phyloP scores from a whole-genome alignment of 1,140 invertebrate species.

The Nasonia giraulti region DNA sequence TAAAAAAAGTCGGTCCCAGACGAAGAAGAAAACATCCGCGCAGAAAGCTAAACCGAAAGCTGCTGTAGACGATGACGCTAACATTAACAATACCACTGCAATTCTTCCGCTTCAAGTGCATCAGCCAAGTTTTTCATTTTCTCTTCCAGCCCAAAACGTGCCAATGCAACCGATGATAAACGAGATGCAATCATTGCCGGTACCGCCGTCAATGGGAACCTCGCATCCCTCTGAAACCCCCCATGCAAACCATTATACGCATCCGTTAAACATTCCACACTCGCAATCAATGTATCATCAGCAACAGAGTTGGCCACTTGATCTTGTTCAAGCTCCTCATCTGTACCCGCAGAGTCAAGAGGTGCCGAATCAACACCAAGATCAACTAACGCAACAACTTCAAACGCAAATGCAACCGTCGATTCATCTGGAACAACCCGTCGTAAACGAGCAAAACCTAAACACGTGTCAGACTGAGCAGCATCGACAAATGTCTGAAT shows the following conservation, averaged over 20 bases:
- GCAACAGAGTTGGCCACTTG: constrained; percentile 71
- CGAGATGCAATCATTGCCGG: constrained; percentile 52
- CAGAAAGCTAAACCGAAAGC: constrained; percentile 59
- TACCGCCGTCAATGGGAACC: constrained; percentile 45
- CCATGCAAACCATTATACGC: constrained; percentile 50
- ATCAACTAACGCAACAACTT: constrained; percentile 59
- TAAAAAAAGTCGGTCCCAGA: constrained; percentile 45
- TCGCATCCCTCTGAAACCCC: constrained; percentile 56
- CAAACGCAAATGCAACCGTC: constrained; percentile 58
- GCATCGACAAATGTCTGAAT: constrained; percentile 31
- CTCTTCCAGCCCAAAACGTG: constrained; percentile 22
- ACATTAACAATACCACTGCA: constrained; percentile 32
- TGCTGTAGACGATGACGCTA: constrained; percentile 44
- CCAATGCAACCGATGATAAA: constrained; percentile 52
- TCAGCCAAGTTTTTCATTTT: constrained; percentile 48
- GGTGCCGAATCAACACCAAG: constrained; percentile 57
- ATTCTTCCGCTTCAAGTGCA: not conserved
- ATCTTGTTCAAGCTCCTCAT: constrained; percentile 68
- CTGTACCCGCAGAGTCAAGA: constrained; percentile 63
- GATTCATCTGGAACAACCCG: constrained; percentile 51
- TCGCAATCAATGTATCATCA: constrained; percentile 66
- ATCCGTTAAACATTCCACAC: constrained; percentile 57
- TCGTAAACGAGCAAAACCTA: constrained; percentile 48
- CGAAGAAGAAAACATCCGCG: constrained; percentile 57
- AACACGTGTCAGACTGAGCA: constrained; percentile 46